A percentile compares a stretch with the other conserved stretches of the same genome.
Conservation (phyloP, 2,113 vertebrate genomes). For the Bubo bubo region DNA sequence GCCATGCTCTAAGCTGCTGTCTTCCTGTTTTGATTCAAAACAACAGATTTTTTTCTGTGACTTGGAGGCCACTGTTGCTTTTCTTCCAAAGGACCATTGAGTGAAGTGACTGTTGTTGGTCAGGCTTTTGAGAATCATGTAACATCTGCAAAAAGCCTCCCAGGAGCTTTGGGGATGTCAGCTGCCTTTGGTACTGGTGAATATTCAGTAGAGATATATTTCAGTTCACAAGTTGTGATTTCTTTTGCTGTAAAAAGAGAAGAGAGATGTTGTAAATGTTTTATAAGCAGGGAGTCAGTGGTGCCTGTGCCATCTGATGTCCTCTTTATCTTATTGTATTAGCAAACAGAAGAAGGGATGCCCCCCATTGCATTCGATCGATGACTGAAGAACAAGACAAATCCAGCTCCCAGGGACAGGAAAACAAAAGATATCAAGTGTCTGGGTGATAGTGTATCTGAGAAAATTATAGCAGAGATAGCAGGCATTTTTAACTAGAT, state of each 20-base stretch:
- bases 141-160: not conserved
- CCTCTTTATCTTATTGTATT: slow-evolving; percentile 4
- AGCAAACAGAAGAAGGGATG: not conserved
- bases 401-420: not conserved
- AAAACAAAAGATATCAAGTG: slow-evolving; percentile 31
- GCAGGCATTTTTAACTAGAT: slow-evolving; percentile 19
- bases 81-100: not conserved
- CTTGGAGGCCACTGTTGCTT: not conserved
- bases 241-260: not conserved
- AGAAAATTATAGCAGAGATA: slow-evolving; percentile 4
- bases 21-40: not conserved
- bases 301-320: not conserved
- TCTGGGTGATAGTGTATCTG: not conserved
- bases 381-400: slow-evolving; percentile 53
- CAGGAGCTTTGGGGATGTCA: not conserved
- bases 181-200: not conserved
- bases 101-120: not conserved
- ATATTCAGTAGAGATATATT: not conserved
- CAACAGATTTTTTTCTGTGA: not conserved
- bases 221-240: not conserved
- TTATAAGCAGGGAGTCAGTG: not conserved
- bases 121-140: not conserved
- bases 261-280: slow-evolving; percentile 11
- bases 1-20: not conserved
- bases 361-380: not conserved